Conservation (phyloP, 2,888 invertebrate species). For the Amiota mariae region DNA sequence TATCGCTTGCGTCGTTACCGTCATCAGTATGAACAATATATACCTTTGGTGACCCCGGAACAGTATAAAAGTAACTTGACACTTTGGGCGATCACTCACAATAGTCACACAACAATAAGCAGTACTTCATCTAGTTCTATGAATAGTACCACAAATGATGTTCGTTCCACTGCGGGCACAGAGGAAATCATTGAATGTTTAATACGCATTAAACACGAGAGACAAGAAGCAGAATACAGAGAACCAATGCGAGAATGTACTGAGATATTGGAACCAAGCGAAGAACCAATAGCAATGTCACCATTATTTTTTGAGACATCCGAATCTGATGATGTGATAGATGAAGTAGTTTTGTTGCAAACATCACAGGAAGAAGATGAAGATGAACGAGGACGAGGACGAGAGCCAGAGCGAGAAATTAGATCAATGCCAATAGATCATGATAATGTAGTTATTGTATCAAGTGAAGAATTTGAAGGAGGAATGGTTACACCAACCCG, state of each 20-base stretch:
- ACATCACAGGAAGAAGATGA: too few species aligned
- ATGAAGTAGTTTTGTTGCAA: too few species aligned
- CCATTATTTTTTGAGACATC: slow-evolving; percentile 68
- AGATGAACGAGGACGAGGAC: not conserved
- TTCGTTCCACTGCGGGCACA: slow-evolving; percentile 52
- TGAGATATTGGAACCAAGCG: slow-evolving; percentile 55
- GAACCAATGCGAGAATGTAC: slow-evolving; percentile 40
- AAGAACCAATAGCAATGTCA: slow-evolving; percentile 68
- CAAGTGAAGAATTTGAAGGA: slow-evolving; percentile 61
- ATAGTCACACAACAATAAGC: slow-evolving; percentile 48
- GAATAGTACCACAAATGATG: slow-evolving; percentile 37
- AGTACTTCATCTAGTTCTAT: slow-evolving; percentile 40
- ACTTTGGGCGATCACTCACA: slow-evolving; percentile 55
- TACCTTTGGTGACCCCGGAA: slow-evolving; percentile 65
- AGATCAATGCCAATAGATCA: not conserved
- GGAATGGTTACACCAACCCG: slow-evolving; percentile 41
- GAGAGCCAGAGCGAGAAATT: not conserved
- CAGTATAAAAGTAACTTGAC: slow-evolving; percentile 63
- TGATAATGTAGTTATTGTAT: slow-evolving; percentile 45
- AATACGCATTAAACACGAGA: slow-evolving; percentile 40
- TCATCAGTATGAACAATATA: slow-evolving; percentile 66
- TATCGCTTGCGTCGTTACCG: slow-evolving; percentile 71
- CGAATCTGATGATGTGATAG: slow-evolving; percentile 60
- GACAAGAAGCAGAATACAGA: slow-evolving; percentile 28
- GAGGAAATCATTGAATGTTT: slow-evolving; percentile 63